Percentiles rank a stretch among this genome's conserved stretches.
Evolutionary conservation across 2,888 invertebrate species (phyloP).

Genomic region (Eupithecia tripunctaria): DNA sequence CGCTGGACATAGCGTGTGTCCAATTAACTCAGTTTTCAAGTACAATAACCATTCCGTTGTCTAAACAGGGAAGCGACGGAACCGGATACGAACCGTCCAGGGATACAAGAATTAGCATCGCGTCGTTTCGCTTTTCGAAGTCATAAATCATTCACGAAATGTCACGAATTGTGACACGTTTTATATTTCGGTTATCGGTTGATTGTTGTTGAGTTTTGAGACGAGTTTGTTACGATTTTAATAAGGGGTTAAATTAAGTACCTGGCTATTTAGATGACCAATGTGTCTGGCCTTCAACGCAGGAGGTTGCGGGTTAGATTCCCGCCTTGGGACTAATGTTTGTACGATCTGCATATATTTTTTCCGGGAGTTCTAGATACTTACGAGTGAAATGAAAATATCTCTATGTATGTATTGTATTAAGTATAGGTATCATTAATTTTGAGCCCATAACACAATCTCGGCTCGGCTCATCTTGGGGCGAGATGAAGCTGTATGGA

Average conservation of each 20-base stretch:
- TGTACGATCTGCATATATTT: no score
- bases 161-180: neutral
- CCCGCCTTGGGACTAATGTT: no score
- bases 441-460: no score
- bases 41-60: constrained; percentile 44
- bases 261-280: no score
- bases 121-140: constrained; percentile 58
- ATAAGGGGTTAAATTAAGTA: neutral
- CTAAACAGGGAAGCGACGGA: constrained; percentile 43
- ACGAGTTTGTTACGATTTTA: neutral
- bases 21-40: constrained; percentile 27
- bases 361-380: no score
- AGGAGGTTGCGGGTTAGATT: no score
- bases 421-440: no score
- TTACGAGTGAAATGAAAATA: no score
- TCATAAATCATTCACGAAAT: constrained; percentile 57
- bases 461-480: no score
- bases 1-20: neutral
- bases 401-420: no score
- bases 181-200: neutral
- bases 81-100: constrained; percentile 31
- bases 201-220: neutral
- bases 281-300: no score
- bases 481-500: no score
- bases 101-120: constrained; percentile 60